Evolutionary conservation across 2,888 invertebrate genomes (phyloP), one percentile per base, ranked within the genome.

Genomic region (Perithous albicinctus): DNA sequence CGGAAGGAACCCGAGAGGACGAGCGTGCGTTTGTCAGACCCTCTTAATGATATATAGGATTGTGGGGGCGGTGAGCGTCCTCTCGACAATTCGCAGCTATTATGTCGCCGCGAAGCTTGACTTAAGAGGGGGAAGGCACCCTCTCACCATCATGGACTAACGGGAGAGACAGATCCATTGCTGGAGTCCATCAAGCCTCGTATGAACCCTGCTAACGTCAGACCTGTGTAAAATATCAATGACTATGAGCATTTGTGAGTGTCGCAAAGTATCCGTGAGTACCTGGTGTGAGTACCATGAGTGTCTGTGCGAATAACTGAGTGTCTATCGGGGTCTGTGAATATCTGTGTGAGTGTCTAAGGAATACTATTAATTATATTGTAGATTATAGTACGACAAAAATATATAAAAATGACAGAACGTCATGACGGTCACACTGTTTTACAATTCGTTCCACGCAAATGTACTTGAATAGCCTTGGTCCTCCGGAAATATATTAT

Each of bases 91-190:
- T 75, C 70, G 43, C 67, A 69, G 46, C 78, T 82, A 85, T 84
- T 83, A 80, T 81, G 77, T 80, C 48, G 75, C 84, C 80, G 82
- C 81, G 29, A 46, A 59, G 23, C 38, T 26, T 12, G 64, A 29
- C 51, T 18, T 15, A 41, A 66, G 46, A 10, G 64, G n/a, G 15
- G 18, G 64, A 63, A 67, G 63, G 48, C 64, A 12, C 56, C 26
- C 64, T 69, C 80, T 84, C 82, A 80, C 80, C 72, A 78, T 85
- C 84, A 76, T 81, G 84, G 77, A 88, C 85, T 86, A 87, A 88
- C 89, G 81, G 85, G 82, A 85, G 85, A 86, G 87, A 81, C 61
- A 48, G 61, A 72, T 72, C 51, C 51, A 56, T 72, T 51, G 41
- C 48, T 23, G 38, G 8, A 54, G 32, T 32, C 61, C 38, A 26